Evolutionary conservation across 2,113 vertebrate genomes (phyloP), one percentile per base, ranked within the genome.

Genomic region (Perccottus glenii): DNA sequence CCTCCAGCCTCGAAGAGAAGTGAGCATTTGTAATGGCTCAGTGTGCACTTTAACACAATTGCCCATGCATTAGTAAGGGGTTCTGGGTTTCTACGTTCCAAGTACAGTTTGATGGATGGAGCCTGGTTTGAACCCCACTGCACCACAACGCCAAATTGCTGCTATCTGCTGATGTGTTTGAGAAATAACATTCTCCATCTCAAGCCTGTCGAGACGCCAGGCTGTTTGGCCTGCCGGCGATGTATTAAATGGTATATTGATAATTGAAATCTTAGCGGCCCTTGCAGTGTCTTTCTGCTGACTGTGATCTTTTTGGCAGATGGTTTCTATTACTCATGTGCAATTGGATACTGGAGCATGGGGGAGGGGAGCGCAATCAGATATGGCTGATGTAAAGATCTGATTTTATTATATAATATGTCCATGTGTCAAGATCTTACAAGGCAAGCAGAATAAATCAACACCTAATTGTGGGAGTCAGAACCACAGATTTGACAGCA

Each of bases 161-260:
- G 80, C 83, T 82, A 86, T 87, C 82, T 85, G 86, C 85, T 83
- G 84, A 89, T 85, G 75, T 78, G 75, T 83, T 82, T 75, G 80
- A 88, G 85, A 82, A 86, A 88, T 84, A 90, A 88, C 87, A 82
- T 88, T 85, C 84, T 88, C 86, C 83, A 86, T 91, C 85, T 89
- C 11, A 5, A 11, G 45, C 66, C 83, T 87, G 85, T 89, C 82
- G 63, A 75, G 68, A 73, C 52, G 77, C 84, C 84, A 82, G 88
- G 58, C 80, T 88, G 70, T 81, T 80, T 80, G 88, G 84, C 86
- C 90, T 80, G 74, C 66, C 72, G 80, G 88, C 81, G 15, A 81
- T 78, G 80, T 88, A 91, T 88, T 92, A 90, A 93, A 90, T 83
- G 77, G 76, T 83, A 86, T 89, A 91, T 90, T 90, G 87, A 90